These are phyloP conservation scores for Tigriopus japonicus DNA, from an alignment of 1,140 invertebrate species.

Conservation along the genomic window DNA sequence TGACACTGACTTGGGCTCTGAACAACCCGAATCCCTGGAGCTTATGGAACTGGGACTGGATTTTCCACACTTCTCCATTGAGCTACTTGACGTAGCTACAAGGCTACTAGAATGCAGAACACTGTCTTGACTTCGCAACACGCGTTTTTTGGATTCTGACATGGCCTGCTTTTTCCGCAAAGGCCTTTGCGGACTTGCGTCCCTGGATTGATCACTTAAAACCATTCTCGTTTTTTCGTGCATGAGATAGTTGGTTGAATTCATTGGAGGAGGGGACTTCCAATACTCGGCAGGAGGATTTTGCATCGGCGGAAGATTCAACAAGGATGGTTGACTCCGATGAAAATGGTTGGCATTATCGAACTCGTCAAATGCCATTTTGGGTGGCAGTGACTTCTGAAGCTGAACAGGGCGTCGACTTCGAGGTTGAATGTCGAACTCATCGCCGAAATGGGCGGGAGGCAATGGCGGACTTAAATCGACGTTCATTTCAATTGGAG, in stretches of 20 bases:
- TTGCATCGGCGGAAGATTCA: background rate
- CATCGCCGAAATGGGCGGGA: background rate
- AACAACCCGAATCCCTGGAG: slow-evolving; percentile 13
- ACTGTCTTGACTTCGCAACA: too few relatives aligned
- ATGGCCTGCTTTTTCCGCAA: too few relatives aligned
- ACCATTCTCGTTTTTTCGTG: too few relatives aligned
- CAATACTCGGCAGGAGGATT: background rate
- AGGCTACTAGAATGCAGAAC: too few relatives aligned
- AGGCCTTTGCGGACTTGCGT: too few relatives aligned
- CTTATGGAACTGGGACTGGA: slow-evolving; percentile 10
- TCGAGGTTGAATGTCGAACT: background rate
- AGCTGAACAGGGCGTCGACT: background rate
- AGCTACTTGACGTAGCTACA: background rate
- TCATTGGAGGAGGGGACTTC: background rate
- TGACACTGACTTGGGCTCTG: background rate
- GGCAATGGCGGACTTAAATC: background rate
- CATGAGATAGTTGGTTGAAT: too few relatives aligned
- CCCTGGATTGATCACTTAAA: too few relatives aligned
- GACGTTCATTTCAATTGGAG: background rate
- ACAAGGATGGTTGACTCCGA: too few relatives aligned
- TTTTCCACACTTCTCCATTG: background rate
- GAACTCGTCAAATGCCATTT: too few relatives aligned
- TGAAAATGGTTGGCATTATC: too few relatives aligned
- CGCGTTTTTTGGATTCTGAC: too few relatives aligned
- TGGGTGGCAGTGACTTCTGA: too few relatives aligned